Evolutionary conservation across 2,797 vertebrate species (phyloP).

Genomic region (Diceros bicornis): DNA sequence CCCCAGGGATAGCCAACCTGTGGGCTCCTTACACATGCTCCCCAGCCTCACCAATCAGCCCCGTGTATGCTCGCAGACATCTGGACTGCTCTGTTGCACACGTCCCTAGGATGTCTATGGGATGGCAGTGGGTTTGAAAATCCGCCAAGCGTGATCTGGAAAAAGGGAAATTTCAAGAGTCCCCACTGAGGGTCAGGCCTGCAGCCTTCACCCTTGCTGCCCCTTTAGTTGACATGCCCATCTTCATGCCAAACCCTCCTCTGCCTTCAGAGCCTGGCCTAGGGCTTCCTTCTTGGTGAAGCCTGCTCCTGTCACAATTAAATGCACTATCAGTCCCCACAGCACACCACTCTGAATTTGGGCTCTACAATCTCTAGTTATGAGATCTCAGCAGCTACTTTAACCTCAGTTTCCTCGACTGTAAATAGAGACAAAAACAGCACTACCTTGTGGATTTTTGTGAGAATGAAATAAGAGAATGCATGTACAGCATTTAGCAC

Average conservation of each 20-base stretch:
- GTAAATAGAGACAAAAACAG: not conserved
- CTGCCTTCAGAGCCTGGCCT: not conserved
- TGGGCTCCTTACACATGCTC: not conserved
- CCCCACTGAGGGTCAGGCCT: not conserved
- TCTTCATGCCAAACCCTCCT: not conserved
- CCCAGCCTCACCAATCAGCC: conserved; percentile 94
- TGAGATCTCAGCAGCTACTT: not conserved
- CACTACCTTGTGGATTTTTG: not conserved
- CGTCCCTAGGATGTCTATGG: conserved; percentile 80
- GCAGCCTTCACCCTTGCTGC: not conserved
- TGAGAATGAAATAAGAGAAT: not conserved
- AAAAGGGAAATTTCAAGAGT: conserved; percentile 72
- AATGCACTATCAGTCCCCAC: not conserved
- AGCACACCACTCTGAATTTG: not conserved
- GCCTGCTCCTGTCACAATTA: not conserved
- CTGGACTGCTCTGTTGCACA: conserved; percentile 90
- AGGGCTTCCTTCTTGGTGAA: not conserved
- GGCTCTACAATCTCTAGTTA: not conserved
- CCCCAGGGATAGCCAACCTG: not conserved
- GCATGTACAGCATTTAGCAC: not conserved
- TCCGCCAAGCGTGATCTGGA: conserved; percentile 96
- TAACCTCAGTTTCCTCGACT: not conserved
- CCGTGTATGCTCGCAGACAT: conserved; percentile 96
- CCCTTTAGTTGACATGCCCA: not conserved
- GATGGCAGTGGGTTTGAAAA: conserved; percentile 96